Base-by-base conservation (phyloP, 2,113 vertebrate genomes). In the Xyliphius kryptos region DNA sequence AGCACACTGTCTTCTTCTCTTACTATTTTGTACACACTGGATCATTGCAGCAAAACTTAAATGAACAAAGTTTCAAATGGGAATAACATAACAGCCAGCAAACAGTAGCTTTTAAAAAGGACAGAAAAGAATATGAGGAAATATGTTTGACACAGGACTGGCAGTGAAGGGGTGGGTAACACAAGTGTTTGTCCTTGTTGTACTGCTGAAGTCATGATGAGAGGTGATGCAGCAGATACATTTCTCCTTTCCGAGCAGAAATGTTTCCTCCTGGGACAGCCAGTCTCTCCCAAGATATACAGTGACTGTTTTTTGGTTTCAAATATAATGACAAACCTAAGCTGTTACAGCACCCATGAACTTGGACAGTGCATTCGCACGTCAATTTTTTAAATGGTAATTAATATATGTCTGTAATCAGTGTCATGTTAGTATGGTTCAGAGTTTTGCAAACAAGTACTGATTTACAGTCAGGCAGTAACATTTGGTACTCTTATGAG, bases 191-290 rank as follows among this genome's bases (percentile, higher is more conserved):
- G 74, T 70, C 71, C 70, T 70, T 73, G 61, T 47, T 57, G 14
- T 32, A 11, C 48, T 9, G 48, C 43, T 68, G 69, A 65, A 62
- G 61, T 66, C 57, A 47, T 56, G 69, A 77, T 54, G 62, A 5
- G 78, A 80, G 81, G 72, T 61, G 56, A 76, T 76, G 59, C 6
- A 73, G 46, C 77, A 79, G 83, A 86, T 88, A 86, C 43, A 85
- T 87, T 86, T 87, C 82, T 77, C 73, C 83, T 82, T 86, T 85
- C 79, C 21, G 79, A 61, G 77, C 83, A 81, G 79, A 87, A 85
- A 79, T 67, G 63, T 74, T 68, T 73, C 76, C 68, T 80, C 74
- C 51, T 1, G 70, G 72, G 83, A 49, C 56, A 59, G 57, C 78
- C 80, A 80, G 77, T 80, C 81, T 82, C 79, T 85, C 79, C 77